Evolutionary conservation across 2,888 invertebrate species (phyloP).

Genomic region (Ecdyonurus torrentis): DNA sequence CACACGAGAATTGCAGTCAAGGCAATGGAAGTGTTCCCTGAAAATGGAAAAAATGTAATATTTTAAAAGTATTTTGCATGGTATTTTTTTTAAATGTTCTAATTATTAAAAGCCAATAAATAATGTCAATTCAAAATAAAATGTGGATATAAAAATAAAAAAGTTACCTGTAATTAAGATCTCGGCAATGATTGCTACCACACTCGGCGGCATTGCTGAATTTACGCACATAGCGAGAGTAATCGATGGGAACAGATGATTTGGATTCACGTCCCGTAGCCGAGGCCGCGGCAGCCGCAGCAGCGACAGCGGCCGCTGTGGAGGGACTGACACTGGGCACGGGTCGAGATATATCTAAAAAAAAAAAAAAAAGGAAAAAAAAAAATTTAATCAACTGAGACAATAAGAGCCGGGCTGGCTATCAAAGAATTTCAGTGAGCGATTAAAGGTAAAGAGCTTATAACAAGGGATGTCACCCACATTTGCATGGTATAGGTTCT

Average conservation of each 20-base stretch:
- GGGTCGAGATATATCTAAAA: constrained; percentile 27
- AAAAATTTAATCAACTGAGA: too few species aligned
- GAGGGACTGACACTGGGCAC: constrained; percentile 16
- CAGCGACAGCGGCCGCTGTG: constrained; percentile 28
- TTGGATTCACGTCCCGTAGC: constrained; percentile 25
- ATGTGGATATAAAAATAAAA: too few species aligned
- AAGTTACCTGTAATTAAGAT: constrained; percentile 59
- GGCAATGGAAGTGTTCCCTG: constrained; percentile 88
- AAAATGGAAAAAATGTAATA: constrained; percentile 15
- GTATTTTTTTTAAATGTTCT: neutral
- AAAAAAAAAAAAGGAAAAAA: neutral
- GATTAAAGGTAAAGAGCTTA: too few species aligned
- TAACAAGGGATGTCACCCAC: too few species aligned
- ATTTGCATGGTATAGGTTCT: too few species aligned
- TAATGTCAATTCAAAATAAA: too few species aligned
- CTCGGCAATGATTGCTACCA: constrained; percentile 70
- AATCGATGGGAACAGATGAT: constrained; percentile 46
- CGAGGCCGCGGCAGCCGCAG: constrained; percentile 20
- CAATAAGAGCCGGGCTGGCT: too few species aligned
- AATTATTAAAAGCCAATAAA: neutral
- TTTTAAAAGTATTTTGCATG: neutral
- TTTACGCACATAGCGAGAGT: constrained; percentile 76
- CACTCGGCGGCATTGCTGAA: constrained; percentile 69
- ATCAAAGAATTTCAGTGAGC: too few species aligned
- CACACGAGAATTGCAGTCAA: constrained; percentile 65